Conservation (phyloP, 1,140 invertebrate species). For the Zaprionus africanus region DNA sequence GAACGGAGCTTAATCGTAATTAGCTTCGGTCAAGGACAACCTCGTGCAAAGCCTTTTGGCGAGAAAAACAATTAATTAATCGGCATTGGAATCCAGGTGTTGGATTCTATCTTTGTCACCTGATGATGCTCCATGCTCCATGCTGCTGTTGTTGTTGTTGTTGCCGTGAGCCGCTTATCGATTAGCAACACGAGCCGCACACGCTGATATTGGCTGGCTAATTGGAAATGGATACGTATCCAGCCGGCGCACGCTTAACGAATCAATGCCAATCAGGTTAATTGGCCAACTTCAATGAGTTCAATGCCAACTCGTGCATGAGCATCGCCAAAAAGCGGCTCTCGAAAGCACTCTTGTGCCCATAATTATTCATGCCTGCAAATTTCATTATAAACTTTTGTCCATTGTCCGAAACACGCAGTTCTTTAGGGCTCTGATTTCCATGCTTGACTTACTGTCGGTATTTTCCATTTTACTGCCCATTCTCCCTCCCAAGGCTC, state of each 20-base stretch:
- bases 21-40: conserved; percentile 22
- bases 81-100: conserved; percentile 6
- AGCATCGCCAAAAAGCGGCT: conserved; percentile 26
- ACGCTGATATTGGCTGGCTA: conserved; percentile 25
- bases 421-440: conserved; percentile 28
- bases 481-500: background rate
- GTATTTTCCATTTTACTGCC: background rate
- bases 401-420: conserved; percentile 19
- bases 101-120: conserved; percentile 20
- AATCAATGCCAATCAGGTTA: conserved; percentile 73
- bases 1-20: conserved; percentile 6
- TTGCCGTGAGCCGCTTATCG: conserved; percentile 7
- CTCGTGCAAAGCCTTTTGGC: background rate
- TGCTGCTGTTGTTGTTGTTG: conserved; percentile 1
- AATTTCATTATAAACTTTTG: conserved; percentile 77
- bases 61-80: conserved; percentile 30
- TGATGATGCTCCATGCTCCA: background rate
- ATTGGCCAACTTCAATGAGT: conserved; percentile 61
- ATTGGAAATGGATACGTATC: conserved; percentile 14
- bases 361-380: conserved; percentile 77
- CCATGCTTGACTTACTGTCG: conserved; percentile 49
- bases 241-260: conserved; percentile 45
- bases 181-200: conserved; percentile 18
- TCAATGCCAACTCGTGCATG: conserved; percentile 65
- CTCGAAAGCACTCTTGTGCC: conserved; percentile 40